Evolutionary conservation across 2,888 invertebrate species (phyloP).

Genomic region (Unio delphinus): DNA sequence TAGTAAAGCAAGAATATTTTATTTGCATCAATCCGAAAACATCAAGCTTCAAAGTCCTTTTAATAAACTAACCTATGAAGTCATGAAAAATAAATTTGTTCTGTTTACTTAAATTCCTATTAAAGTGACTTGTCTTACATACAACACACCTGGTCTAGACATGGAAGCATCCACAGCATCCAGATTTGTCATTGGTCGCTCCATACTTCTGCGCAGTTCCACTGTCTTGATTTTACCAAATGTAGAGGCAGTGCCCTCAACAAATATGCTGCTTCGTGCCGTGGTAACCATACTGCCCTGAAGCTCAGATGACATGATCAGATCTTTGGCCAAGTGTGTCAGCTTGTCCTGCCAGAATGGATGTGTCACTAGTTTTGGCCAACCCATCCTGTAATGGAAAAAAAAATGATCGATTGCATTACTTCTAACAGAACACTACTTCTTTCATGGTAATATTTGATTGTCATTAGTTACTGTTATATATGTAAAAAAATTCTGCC

Average conservation of each 20-base stretch:
- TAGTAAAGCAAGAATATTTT: no score
- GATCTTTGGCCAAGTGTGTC: conserved; percentile 61
- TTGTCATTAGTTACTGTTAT: no score
- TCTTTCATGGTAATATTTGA: no score
- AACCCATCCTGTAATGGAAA: conserved; percentile 57
- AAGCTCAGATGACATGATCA: conserved; percentile 49
- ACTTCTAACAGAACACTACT: neutral
- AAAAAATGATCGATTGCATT: neutral
- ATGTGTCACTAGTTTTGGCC: conserved; percentile 69
- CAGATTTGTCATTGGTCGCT: conserved; percentile 43
- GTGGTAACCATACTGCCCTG: conserved; percentile 46
- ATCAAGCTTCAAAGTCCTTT: no score
- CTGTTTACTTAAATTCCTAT: no score
- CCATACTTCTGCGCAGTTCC: conserved; percentile 48
- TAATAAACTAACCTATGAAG: no score
- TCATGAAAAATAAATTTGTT: no score
- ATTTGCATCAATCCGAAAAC: no score
- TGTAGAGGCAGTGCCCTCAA: conserved; percentile 55
- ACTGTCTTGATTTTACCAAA: conserved; percentile 58
- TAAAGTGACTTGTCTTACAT: no score
- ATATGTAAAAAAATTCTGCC: no score
- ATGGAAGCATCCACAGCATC: conserved; percentile 39
- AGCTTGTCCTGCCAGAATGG: conserved; percentile 69
- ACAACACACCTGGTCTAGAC: conserved; percentile 47
- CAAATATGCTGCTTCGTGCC: conserved; percentile 55